phyloP scores from a whole-genome alignment of 2,113 vertebrate species.

The Brachyistius frenatus region DNA sequence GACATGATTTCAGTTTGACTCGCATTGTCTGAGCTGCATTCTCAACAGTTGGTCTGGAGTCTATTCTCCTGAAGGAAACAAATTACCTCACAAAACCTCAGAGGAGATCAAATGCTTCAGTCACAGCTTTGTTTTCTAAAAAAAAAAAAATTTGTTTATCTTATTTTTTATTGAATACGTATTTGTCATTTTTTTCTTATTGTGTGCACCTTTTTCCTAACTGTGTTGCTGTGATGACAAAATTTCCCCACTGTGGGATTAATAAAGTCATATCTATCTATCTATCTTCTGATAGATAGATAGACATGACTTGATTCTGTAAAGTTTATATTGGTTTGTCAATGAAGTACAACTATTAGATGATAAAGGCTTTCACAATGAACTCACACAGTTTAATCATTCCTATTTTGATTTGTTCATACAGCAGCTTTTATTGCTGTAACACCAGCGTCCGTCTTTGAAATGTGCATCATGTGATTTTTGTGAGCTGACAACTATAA shows the following conservation, averaged over 20 bases:
- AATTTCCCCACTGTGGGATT: no score
- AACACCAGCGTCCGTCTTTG: slow-evolving; percentile 21
- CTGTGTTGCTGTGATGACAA: no score
- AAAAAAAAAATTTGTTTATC: no score
- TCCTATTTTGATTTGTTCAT: slow-evolving; percentile 44
- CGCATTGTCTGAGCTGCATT: no score
- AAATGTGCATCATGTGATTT: slow-evolving; percentile 37
- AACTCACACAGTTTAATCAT: slow-evolving; percentile 34
- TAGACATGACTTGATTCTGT: slow-evolving; percentile 8
- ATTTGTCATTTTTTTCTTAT: no score
- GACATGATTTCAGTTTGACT: background rate
- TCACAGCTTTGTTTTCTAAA: slow-evolving; percentile 41
- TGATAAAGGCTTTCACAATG: slow-evolving; percentile 35
- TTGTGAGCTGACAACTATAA: slow-evolving; percentile 36
- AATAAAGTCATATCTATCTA: no score
- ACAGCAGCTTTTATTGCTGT: background rate
- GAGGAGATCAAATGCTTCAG: slow-evolving; percentile 14
- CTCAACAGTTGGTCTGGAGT: background rate
- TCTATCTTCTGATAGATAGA: no score
- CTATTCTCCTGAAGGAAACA: slow-evolving; percentile 12
- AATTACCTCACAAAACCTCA: slow-evolving; percentile 15
- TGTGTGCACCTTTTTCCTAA: no score
- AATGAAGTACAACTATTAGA: slow-evolving; percentile 24
- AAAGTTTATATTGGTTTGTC: slow-evolving; percentile 56
- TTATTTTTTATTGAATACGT: no score